Evolutionary conservation across 2,888 invertebrate species (phyloP).

Genomic region (Rhyacophila evoluta): DNA sequence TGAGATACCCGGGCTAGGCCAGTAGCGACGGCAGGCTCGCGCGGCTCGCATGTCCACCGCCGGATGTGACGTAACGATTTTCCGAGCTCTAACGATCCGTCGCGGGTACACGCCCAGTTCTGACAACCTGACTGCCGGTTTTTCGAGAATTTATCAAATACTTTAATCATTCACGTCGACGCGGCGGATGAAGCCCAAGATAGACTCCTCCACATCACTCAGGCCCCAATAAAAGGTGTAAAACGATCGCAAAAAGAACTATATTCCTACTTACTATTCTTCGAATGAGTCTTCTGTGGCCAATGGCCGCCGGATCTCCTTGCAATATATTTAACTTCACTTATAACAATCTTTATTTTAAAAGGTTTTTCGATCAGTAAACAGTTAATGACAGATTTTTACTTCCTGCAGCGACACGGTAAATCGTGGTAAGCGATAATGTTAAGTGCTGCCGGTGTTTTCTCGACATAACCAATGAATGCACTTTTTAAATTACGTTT

Average conservation of each 20-base stretch:
- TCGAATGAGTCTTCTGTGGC: background rate
- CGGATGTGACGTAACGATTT: constrained; percentile 24
- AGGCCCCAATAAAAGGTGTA: background rate
- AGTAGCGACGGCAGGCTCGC: constrained; percentile 14
- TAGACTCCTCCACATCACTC: background rate
- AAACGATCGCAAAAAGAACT: too few relatives aligned
- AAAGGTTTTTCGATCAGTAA: too few relatives aligned
- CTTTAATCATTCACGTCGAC: background rate
- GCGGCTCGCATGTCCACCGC: background rate
- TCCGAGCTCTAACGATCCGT: constrained; percentile 11
- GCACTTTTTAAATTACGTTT: background rate
- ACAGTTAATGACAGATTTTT: too few relatives aligned
- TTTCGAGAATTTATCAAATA: background rate
- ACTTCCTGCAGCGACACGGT: too few relatives aligned
- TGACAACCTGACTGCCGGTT: background rate
- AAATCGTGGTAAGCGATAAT: too few relatives aligned
- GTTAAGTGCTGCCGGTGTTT: background rate
- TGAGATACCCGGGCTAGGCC: constrained; percentile 41
- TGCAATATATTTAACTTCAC: background rate
- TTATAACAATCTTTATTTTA: too few relatives aligned
- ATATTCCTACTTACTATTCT: too few relatives aligned
- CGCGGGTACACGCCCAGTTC: constrained; percentile 24
- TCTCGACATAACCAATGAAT: constrained; percentile 15
- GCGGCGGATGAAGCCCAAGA: background rate
- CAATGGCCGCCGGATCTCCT: background rate